These are phyloP conservation scores for Bryconaethiops microstoma DNA, from an alignment of 2,797 vertebrate genomes.

Conservation along the genomic window DNA sequence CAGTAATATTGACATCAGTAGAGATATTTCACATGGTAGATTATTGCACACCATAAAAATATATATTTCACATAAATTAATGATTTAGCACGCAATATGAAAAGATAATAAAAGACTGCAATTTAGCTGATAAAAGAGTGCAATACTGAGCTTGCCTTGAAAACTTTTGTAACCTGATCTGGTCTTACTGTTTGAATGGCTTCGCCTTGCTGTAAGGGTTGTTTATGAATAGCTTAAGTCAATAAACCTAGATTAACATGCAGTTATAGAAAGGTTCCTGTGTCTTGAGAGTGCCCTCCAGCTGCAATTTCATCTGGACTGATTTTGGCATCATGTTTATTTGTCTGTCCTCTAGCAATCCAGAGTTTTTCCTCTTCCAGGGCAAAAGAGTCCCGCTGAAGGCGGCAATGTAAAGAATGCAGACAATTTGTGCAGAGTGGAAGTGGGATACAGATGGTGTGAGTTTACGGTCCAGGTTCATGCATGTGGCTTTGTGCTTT, in stretches of 20 bases:
- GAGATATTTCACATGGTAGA: too few relatives aligned
- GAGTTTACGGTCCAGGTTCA: neutral
- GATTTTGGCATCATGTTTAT: conserved; percentile 13
- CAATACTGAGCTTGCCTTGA: neutral
- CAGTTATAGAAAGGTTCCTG: neutral
- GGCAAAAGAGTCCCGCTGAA: conserved; percentile 2
- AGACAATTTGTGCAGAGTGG: neutral
- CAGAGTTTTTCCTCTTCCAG: conserved; percentile 14
- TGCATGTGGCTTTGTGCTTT: neutral
- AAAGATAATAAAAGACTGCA: too few relatives aligned
- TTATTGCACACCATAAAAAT: too few relatives aligned
- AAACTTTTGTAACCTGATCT: neutral
- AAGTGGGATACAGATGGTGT: neutral
- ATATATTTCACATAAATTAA: too few relatives aligned
- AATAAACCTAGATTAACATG: conserved; percentile 1
- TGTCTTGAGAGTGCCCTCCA: neutral
- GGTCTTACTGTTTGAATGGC: neutral
- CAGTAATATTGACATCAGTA: too few relatives aligned
- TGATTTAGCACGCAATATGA: too few relatives aligned
- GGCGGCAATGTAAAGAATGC: conserved; percentile 13
- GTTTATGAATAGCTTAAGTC: neutral
- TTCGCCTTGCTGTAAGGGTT: neutral
- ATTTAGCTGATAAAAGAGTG: neutral
- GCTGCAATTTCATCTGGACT: neutral
- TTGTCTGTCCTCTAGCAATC: neutral